These are phyloP conservation scores for Euwallacea fornicatus DNA, from an alignment of 1,140 invertebrate species.

Conservation along the genomic window DNA sequence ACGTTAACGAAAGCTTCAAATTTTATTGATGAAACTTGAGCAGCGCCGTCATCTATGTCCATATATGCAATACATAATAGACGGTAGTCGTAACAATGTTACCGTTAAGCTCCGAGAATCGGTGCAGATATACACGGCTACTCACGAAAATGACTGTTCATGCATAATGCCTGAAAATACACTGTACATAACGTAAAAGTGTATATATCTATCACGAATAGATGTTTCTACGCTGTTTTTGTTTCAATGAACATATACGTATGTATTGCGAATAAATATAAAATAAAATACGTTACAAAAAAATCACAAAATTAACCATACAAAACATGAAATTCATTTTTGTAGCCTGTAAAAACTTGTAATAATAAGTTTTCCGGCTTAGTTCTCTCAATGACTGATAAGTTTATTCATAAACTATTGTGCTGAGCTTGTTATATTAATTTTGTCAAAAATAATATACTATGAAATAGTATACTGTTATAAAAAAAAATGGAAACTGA, in stretches of 20 bases:
- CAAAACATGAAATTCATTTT: slow-evolving; percentile 3
- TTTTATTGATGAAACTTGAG: too few species aligned
- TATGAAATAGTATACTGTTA: too few species aligned
- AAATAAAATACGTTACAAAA: background rate
- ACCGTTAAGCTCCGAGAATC: too few species aligned
- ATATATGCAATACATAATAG: too few species aligned
- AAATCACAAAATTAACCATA: background rate
- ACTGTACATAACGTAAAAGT: background rate
- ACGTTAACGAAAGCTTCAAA: too few species aligned
- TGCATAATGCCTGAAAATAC: too few species aligned
- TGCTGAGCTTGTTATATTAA: background rate
- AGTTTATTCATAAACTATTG: background rate
- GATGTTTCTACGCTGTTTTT: background rate
- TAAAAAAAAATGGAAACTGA: background rate
- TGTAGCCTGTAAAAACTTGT: background rate
- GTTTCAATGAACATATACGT: background rate
- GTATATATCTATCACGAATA: background rate
- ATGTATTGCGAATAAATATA: background rate
- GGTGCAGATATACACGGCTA: background rate
- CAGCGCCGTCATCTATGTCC: too few species aligned
- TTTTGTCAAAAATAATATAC: background rate
- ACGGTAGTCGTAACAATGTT: too few species aligned
- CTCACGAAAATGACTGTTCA: background rate
- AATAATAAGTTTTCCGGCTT: background rate
- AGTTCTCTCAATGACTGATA: background rate